A percentile compares a stretch with the other conserved stretches of the same genome.
phyloP scores from a whole-genome alignment of 2,113 vertebrate species.

The Zosterops pallidus region DNA sequence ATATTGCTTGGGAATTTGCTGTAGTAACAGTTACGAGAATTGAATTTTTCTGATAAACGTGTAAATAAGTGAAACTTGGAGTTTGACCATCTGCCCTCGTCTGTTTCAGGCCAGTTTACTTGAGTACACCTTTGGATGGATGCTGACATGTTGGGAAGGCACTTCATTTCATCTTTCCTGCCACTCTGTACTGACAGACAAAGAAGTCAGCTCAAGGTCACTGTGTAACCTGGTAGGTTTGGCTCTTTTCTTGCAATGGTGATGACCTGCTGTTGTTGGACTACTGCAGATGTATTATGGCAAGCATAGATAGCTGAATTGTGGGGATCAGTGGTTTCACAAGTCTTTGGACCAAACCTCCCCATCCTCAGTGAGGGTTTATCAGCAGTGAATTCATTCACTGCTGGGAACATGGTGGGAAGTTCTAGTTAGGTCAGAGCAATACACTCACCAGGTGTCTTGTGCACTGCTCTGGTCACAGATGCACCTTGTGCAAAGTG shows the following conservation, averaged over 20 bases:
- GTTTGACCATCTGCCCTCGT: neutral
- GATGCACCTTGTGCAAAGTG: neutral
- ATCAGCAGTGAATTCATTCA: rapidly evolving
- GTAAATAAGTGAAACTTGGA: neutral
- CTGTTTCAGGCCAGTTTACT: neutral
- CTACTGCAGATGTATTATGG: neutral
- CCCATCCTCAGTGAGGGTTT: rapidly evolving
- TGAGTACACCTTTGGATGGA: neutral
- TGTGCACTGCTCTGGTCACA: rapidly evolving
- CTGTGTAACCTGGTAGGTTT: neutral
- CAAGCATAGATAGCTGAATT: neutral
- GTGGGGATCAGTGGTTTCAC: neutral
- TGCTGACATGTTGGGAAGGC: neutral
- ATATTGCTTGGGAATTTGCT: neutral
- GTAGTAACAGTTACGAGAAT: neutral
- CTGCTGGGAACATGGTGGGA: neutral
- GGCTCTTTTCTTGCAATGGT: neutral
- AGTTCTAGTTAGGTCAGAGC: neutral
- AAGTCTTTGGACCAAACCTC: neutral
- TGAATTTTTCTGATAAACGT: neutral
- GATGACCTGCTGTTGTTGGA: neutral
- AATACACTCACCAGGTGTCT: neutral
- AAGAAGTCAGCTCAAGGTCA: neutral
- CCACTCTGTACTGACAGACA: rapidly evolving
- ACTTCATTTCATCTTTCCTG: neutral